Percentiles rank a stretch among this genome's conserved stretches.
These are phyloP conservation scores for Apolygus lucorum DNA, from an alignment of 1,140 invertebrate genomes.

Conservation along the genomic window DNA sequence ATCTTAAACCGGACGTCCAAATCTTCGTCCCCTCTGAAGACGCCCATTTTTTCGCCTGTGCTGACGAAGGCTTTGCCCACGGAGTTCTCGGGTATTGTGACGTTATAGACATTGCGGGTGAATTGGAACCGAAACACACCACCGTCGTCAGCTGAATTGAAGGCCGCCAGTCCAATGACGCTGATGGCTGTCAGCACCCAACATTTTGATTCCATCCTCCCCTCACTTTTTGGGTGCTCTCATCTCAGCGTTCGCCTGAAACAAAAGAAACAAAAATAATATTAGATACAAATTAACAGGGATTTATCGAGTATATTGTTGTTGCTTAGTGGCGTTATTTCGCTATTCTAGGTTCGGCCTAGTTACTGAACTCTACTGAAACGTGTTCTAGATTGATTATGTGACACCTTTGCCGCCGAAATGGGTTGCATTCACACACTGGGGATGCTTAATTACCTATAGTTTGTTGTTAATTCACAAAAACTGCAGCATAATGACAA, in stretches of 20 bases:
- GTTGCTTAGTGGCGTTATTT: too few species aligned
- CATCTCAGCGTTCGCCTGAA: background rate
- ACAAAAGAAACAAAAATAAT: slow-evolving; percentile 3
- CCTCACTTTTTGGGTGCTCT: background rate
- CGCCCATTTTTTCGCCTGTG: slow-evolving; percentile 58
- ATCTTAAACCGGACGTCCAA: slow-evolving; percentile 71
- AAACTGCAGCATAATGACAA: too few species aligned
- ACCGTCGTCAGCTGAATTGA: background rate
- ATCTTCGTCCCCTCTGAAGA: slow-evolving; percentile 47
- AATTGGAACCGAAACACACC: slow-evolving; percentile 50
- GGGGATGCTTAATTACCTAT: too few species aligned
- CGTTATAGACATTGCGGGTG: slow-evolving; percentile 70
- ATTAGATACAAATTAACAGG: background rate
- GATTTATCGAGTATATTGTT: too few species aligned
- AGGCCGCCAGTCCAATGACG: background rate
- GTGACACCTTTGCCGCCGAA: too few species aligned
- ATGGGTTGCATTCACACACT: too few species aligned
- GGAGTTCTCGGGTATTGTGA: slow-evolving; percentile 83
- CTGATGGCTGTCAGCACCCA: background rate
- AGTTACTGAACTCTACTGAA: too few species aligned
- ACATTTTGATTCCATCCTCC: background rate
- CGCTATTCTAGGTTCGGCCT: too few species aligned
- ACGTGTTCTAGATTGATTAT: too few species aligned
- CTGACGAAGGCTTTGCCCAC: slow-evolving; percentile 71
- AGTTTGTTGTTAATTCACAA: too few species aligned